phyloP scores from a whole-genome alignment of 2,888 invertebrate species.

The Eudasyphora cyanicolor region DNA sequence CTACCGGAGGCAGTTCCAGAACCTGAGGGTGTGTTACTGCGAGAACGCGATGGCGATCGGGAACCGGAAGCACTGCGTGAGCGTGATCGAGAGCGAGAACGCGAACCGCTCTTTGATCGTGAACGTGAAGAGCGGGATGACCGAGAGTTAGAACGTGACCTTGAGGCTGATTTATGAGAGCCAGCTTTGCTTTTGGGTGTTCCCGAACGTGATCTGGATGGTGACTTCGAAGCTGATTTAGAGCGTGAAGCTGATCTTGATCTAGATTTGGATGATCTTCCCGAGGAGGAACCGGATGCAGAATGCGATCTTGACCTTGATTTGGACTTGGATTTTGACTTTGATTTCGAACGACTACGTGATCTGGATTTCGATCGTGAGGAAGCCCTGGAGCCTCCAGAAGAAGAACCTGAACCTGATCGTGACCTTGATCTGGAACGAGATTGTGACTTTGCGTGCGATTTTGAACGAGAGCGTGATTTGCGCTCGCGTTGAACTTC shows the following conservation, averaged over 20 bases:
- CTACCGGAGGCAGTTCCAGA: constrained; percentile 74
- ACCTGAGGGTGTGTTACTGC: constrained; percentile 75
- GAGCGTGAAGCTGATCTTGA: constrained; percentile 70
- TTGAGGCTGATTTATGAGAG: constrained; percentile 44
- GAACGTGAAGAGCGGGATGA: constrained; percentile 67
- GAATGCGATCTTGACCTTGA: constrained; percentile 56
- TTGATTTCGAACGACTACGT: constrained; percentile 53
- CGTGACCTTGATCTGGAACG: constrained; percentile 76
- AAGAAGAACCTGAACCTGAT: constrained; percentile 69
- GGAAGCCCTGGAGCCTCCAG: constrained; percentile 69
- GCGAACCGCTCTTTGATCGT: constrained; percentile 72
- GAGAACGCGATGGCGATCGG: constrained; percentile 78
- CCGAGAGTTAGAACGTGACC: constrained; percentile 69
- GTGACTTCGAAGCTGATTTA: constrained; percentile 25
- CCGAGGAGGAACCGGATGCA: constrained; percentile 60
- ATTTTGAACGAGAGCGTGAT: constrained; percentile 70
- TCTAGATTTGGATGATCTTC: constrained; percentile 69
- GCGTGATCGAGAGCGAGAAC: constrained; percentile 71
- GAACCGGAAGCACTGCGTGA: constrained; percentile 71
- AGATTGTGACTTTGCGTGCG: constrained; percentile 73
- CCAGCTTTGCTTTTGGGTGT: constrained; percentile 73
- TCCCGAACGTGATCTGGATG: constrained; percentile 68
- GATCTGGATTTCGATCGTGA: constrained; percentile 63
- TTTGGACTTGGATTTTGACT: constrained; percentile 47
- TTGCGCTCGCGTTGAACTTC: constrained; percentile 66